Conservation (phyloP, 2,797 vertebrate genomes). For the Pseudochirops corinnae region DNA sequence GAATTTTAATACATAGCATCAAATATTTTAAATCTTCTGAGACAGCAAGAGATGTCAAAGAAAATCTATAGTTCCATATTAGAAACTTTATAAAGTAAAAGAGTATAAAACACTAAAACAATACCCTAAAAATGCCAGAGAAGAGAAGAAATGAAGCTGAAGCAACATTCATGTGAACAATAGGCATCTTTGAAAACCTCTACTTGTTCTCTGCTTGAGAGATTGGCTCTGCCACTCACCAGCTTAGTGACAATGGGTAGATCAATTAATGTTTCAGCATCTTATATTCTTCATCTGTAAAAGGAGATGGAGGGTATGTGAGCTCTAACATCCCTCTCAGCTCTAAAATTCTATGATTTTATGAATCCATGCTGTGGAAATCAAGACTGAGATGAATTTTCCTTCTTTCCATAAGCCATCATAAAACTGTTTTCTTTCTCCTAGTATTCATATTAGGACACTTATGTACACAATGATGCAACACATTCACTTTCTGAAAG, state of each 20-base stretch:
- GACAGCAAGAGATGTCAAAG: background rate
- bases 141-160: background rate
- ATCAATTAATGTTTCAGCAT: background rate
- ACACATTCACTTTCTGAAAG: background rate
- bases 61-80: background rate
- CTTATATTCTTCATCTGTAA: background rate
- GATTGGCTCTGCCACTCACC: background rate
- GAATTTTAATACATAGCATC: conserved; percentile 29
- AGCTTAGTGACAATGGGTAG: background rate
- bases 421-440: background rate
- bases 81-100: background rate
- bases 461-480: background rate
- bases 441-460: background rate
- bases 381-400: background rate
- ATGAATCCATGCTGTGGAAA: background rate
- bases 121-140: background rate
- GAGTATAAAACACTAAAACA: background rate
- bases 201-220: background rate
- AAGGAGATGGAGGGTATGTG: background rate
- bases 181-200: background rate
- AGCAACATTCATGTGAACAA: background rate
- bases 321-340: background rate
- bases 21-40: conserved; percentile 1
- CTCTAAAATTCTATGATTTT: background rate
- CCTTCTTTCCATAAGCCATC: background rate